A percentile compares a stretch with the other conserved stretches of the same genome.
Conservation (phyloP, 2,797 vertebrate species). For the Hafferia zeledoni region DNA sequence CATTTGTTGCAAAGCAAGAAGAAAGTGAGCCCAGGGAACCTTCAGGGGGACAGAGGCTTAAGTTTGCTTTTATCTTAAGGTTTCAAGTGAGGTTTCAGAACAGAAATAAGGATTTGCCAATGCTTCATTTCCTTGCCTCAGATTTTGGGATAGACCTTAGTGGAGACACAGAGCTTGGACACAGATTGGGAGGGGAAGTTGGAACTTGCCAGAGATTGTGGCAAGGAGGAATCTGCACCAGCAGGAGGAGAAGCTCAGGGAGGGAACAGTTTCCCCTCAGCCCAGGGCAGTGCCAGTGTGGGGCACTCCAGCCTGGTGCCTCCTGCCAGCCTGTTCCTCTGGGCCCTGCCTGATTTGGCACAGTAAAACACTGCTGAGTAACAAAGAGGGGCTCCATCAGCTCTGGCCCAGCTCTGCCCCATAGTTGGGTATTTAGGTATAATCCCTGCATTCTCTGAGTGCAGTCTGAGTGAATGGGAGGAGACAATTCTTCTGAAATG, state of each 20-base stretch:
- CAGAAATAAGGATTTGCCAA: background rate
- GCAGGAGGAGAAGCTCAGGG: background rate
- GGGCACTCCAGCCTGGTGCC: background rate
- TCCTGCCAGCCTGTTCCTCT: background rate
- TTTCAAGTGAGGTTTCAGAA: background rate
- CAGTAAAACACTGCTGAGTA: background rate
- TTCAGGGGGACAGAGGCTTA: background rate
- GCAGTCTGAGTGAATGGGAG: background rate
- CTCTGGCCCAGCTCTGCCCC: background rate
- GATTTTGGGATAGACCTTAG: background rate
- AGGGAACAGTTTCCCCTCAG: background rate
- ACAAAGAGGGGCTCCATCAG: background rate
- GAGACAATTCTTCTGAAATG: background rate
- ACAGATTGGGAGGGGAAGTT: background rate
- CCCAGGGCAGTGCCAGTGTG: fast-evolving
- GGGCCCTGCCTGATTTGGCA: background rate
- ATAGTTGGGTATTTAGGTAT: background rate
- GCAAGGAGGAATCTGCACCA: background rate
- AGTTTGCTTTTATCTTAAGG: background rate
- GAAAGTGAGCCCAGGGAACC: background rate
- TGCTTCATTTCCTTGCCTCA: background rate
- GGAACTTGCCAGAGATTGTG: background rate
- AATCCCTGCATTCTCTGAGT: background rate
- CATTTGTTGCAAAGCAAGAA: background rate
- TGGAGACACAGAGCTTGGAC: background rate